Conservation (phyloP, 2,113 vertebrate species). For the Athene noctua region DNA sequence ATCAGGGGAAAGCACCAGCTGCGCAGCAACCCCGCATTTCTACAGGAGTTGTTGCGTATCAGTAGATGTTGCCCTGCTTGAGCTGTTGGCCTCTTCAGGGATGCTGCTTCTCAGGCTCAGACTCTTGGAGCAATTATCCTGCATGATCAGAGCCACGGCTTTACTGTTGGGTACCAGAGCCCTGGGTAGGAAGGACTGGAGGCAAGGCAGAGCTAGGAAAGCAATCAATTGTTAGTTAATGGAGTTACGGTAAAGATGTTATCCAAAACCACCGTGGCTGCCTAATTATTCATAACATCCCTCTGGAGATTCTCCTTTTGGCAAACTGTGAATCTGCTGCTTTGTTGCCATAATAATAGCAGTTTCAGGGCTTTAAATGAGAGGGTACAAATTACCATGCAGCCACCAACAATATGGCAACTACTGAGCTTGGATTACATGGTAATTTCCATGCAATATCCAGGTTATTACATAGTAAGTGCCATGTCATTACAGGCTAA, state of each 20-base stretch:
- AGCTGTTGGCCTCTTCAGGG: neutral
- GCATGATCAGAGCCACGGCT: neutral
- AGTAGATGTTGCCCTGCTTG: accelerated
- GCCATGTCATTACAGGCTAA: constrained; percentile 55
- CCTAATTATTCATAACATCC: constrained; percentile 57
- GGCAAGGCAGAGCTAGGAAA: constrained; percentile 1
- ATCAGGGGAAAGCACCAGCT: neutral
- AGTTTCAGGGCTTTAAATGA: constrained; percentile 45
- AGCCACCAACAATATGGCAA: constrained; percentile 43
- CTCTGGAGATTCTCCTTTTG: constrained; percentile 58
- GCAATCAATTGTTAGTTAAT: constrained; percentile 51
- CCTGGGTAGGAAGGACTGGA: neutral
- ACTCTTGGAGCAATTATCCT: accelerated
- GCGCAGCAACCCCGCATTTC: neutral
- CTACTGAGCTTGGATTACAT: constrained; percentile 50
- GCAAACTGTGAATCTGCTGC: constrained; percentile 36
- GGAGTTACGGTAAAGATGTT: constrained; percentile 62
- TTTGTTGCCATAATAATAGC: constrained; percentile 62
- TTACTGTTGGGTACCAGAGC: neutral
- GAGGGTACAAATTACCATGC: constrained; percentile 52
- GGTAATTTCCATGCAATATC: constrained; percentile 63
- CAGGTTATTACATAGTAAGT: constrained; percentile 60
- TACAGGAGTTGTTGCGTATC: neutral
- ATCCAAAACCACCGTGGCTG: constrained; percentile 53
- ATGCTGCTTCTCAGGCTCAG: neutral